These are phyloP conservation scores for Ommatoiulus sabulosus DNA, from an alignment of 2,888 invertebrate species.

Conservation along the genomic window DNA sequence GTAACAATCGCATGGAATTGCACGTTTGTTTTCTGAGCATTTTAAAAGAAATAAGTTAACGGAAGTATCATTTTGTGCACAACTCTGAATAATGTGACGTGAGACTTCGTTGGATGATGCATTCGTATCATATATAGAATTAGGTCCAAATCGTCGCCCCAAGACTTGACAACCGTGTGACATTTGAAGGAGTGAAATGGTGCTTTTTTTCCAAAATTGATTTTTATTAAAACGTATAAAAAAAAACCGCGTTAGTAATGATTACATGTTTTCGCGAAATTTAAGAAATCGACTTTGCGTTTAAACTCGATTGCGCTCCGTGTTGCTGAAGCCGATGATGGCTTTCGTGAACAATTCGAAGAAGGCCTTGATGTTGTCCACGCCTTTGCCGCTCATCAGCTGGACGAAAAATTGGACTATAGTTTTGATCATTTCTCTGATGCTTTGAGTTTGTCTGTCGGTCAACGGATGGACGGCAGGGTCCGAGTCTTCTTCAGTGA, in stretches of 20 bases:
- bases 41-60: too few relatives aligned
- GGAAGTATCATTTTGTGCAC: too few relatives aligned
- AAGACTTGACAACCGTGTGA: too few relatives aligned
- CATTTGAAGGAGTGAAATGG: neutral
- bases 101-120: too few relatives aligned
- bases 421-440: neutral
- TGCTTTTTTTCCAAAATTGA: neutral
- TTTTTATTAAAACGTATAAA: conserved; percentile 36
- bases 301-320: neutral
- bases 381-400: neutral
- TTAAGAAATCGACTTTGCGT: neutral
- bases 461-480: neutral
- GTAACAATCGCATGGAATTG: too few relatives aligned
- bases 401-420: neutral
- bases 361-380: conserved; percentile 8
- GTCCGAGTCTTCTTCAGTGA: neutral
- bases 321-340: neutral
- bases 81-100: too few relatives aligned
- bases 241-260: neutral
- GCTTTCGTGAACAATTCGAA: neutral
- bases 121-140: too few relatives aligned
- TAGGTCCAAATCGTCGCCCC: too few relatives aligned
- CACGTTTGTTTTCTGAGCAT: too few relatives aligned
- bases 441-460: neutral
- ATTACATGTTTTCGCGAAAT: conserved; percentile 5